phyloP scores from a whole-genome alignment of 2,888 invertebrate species.

The Tachina fera region DNA sequence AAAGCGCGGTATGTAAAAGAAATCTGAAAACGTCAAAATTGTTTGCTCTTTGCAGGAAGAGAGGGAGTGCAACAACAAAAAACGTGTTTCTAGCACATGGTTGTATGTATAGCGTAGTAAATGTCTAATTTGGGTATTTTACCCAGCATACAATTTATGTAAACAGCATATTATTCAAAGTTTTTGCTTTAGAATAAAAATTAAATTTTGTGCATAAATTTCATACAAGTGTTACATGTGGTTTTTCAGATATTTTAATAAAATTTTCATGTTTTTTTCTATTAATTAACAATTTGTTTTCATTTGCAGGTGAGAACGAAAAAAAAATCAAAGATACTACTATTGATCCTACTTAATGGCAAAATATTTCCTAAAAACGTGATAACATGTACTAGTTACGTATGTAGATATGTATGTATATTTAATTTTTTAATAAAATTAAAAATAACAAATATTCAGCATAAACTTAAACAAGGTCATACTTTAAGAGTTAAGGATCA shows the following conservation, averaged over 20 bases:
- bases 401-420: neutral
- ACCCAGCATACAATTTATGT: constrained; percentile 48
- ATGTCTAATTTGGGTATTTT: neutral
- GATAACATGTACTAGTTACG: constrained; percentile 5
- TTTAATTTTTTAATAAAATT: constrained; percentile 24
- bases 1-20: constrained; percentile 29
- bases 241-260: neutral
- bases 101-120: constrained; percentile 51
- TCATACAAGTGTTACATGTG: neutral
- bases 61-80: constrained; percentile 62
- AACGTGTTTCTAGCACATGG: constrained; percentile 58
- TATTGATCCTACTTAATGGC: constrained; percentile 42
- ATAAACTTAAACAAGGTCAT: constrained; percentile 32
- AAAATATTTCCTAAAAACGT: constrained; percentile 51
- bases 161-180: neutral
- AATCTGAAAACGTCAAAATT: constrained; percentile 56
- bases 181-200: neutral
- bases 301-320: constrained; percentile 46
- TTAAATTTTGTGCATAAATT: neutral
- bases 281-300: neutral
- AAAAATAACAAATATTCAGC: constrained; percentile 34
- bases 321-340: constrained; percentile 27
- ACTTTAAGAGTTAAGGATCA: constrained; percentile 46
- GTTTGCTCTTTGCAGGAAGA: constrained; percentile 7
- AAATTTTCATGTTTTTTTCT: neutral